Evolutionary conservation across 1,140 invertebrate species (phyloP), one percentile per base, ranked within the genome.

Genomic region (Diachasmimorpha longicaudata): DNA sequence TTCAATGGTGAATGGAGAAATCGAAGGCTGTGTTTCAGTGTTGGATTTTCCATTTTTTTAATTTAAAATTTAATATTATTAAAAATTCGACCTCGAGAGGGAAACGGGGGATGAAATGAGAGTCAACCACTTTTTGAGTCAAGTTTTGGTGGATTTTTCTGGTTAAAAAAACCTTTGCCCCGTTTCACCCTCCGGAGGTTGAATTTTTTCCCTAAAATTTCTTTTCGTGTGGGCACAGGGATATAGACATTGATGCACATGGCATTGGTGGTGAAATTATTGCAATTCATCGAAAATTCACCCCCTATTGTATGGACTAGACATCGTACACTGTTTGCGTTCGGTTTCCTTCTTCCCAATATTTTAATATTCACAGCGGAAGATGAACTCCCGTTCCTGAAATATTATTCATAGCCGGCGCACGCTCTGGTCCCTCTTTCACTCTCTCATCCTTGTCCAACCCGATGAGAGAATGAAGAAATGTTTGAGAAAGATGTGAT

Each of bases 361-460:
- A 82, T 84, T 84, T 84, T 83, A 83, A 84, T 84, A 83, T 81
- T 80, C 80, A 74, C 71, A 71, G 72, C 72, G 72, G 70, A 55
- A 79, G 73, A 79, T 78, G 79, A 78, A 81, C 79, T 79, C 72
- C 78, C 69, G 37, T 44, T 19, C 19, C 16, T 6, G 21, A 11
- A 63, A 63, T 63, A 63, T 63, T 63, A 70, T 70, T 70, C 68
- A 70, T 70, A 36, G 31, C 37, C 4, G 14, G 37, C 4, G 37
- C 23, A 37, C 21, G 52, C 16, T 67, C 72, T 52, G n/a, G n/a
- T n/a, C 21, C 8, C 52, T 66, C 75, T 74, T 52, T 48, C 68
- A 16, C 37, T n/a, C 9, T 23, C 48, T 55, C 70, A 63, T 63
- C 58, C 58, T 4, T 6, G 8, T 14, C 9, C 16, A 25, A 14